Percentiles rank a stretch among this genome's conserved stretches.
Evolutionary conservation across 2,888 invertebrate genomes (phyloP).

Genomic region (Plagodis pulveraria): DNA sequence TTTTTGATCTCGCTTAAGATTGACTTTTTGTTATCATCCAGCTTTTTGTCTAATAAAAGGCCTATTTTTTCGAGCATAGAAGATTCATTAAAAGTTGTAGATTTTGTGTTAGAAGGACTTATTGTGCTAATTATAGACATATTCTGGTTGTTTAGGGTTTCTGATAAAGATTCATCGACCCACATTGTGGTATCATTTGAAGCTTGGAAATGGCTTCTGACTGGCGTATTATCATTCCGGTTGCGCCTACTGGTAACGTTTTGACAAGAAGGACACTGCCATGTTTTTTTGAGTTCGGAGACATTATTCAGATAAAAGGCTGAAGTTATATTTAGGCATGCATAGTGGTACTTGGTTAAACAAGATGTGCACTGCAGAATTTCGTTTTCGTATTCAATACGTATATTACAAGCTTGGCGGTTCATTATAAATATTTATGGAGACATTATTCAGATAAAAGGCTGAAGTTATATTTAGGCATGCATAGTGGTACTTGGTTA

Average conservation of each 20-base stretch:
- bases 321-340: background rate
- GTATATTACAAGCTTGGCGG: background rate
- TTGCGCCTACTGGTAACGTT: background rate
- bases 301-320: conserved; percentile 2
- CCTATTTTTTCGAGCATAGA: too few relatives aligned
- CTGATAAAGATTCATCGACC: too few relatives aligned
- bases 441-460: conserved; percentile 2
- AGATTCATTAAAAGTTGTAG: too few relatives aligned
- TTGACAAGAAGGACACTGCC: conserved; percentile 4
- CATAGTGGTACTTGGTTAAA: background rate
- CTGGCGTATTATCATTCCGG: conserved; percentile 2
- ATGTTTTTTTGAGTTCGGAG: conserved; percentile 3
- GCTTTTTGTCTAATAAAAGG: too few relatives aligned
- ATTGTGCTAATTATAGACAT: too few relatives aligned
- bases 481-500: background rate
- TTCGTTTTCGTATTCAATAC: background rate
- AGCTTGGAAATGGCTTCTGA: background rate
- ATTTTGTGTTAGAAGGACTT: too few relatives aligned
- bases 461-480: background rate
- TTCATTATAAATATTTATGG: background rate
- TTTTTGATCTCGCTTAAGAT: too few relatives aligned
- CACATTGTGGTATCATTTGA: too few relatives aligned
- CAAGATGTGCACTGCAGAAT: background rate
- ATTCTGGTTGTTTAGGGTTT: too few relatives aligned
- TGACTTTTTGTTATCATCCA: too few relatives aligned